Percentiles rank a stretch among this genome's conserved stretches.
phyloP scores from a whole-genome alignment of 2,888 invertebrate genomes.

The Apomyelois bistriatella region DNA sequence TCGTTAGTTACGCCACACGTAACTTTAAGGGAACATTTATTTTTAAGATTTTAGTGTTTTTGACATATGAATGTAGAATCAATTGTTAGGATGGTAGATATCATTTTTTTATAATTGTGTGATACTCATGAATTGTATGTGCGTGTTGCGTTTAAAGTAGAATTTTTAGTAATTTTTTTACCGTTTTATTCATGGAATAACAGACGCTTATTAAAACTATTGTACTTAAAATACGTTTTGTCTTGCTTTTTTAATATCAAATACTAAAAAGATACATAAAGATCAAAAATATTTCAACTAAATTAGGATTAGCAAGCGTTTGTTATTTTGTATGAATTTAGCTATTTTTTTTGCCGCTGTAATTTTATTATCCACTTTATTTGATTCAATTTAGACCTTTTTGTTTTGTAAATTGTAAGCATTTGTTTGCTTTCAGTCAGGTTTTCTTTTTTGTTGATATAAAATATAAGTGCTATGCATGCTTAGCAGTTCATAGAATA shows the following conservation, averaged over 20 bases:
- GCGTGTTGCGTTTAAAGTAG: constrained; percentile 40
- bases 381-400: constrained; percentile 27
- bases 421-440: constrained; percentile 77
- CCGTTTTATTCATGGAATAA: background rate
- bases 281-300: no score
- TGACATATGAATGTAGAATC: constrained; percentile 23
- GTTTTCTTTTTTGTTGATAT: constrained; percentile 33
- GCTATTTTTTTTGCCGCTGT: constrained; percentile 28
- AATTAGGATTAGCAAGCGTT: no score
- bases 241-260: no score
- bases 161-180: constrained; percentile 31
- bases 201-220: no score
- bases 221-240: no score
- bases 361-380: constrained; percentile 38
- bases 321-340: background rate
- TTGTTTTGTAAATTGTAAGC: constrained; percentile 78
- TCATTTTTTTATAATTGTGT: constrained; percentile 31
- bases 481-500: constrained; percentile 77
- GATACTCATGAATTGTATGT: constrained; percentile 46
- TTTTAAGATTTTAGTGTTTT: constrained; percentile 19
- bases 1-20: constrained; percentile 12
- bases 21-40: constrained; percentile 19
- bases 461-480: constrained; percentile 71
- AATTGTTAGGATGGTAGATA: constrained; percentile 26
- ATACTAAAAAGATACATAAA: no score